These are phyloP conservation scores for mouse (Mus musculus) DNA, from an alignment of 2,113 vertebrate genomes.

Conservation along the genomic window GRCm39 chr14:49836001-49836500, in stretches of 20 bases:
- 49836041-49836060: background rate
- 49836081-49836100: background rate
- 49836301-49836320: slow-evolving; percentile 32
- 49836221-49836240: background rate
- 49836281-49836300: background rate
- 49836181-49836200: fast-evolving
- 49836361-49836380: slow-evolving; percentile 43
- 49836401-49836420: background rate
- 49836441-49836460: slow-evolving; percentile 9
- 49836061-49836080: slow-evolving; percentile 11
- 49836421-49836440: slow-evolving; percentile 23
- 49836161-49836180: background rate
- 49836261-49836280: background rate
- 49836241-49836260: background rate
- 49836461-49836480: background rate
- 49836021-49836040: slow-evolving; percentile 18
- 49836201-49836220: background rate
- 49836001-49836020: slow-evolving; percentile 17
- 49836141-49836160: background rate
- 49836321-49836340: slow-evolving; percentile 54
- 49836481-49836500: background rate
- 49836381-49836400: background rate
- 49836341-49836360: slow-evolving; percentile 48
- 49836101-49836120: background rate
- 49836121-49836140: background rate